Conservation (phyloP, 1,140 invertebrate species). For the Micrasema minimum region DNA sequence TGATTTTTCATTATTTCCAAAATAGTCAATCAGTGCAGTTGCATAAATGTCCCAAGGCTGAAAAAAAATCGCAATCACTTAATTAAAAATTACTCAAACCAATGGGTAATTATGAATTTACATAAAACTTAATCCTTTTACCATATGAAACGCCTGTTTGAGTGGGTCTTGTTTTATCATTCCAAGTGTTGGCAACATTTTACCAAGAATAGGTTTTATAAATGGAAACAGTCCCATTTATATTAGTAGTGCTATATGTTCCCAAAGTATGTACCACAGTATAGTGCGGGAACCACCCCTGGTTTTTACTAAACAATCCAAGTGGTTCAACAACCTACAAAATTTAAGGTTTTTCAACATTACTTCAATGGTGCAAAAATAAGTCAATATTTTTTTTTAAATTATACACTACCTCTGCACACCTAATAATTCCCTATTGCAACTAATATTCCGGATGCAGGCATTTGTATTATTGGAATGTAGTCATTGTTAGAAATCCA, state of each 20-base stretch:
- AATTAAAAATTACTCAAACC: background rate
- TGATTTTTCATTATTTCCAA: conserved; percentile 67
- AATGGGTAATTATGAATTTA: background rate
- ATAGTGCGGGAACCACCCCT: conserved; percentile 80
- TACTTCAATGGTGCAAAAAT: background rate
- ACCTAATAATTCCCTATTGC: conserved; percentile 76
- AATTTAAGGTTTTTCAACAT: background rate
- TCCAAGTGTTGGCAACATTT: conserved; percentile 81
- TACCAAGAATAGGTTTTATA: conserved; percentile 81
- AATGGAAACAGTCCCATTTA: conserved; percentile 82
- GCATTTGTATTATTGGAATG: conserved; percentile 73
- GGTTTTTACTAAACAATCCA: conserved; percentile 75
- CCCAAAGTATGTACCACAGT: conserved; percentile 84
- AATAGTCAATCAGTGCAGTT: conserved; percentile 87
- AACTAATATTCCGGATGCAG: conserved; percentile 78
- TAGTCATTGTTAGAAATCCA: conserved; percentile 73
- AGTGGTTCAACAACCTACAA: conserved; percentile 74
- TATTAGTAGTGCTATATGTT: conserved; percentile 81
- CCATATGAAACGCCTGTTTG: conserved; percentile 83
- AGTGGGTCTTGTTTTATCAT: conserved; percentile 80
- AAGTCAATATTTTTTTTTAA: too few species aligned
- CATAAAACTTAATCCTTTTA: conserved; percentile 56
- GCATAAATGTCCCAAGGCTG: conserved; percentile 85
- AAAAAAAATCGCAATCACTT: conserved; percentile 53
- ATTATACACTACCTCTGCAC: conserved; percentile 70